A percentile compares a stretch with the other conserved stretches of the same genome.
Conservation (phyloP, 64 coral and sea anemone species). For the Porites lutea region DNA sequence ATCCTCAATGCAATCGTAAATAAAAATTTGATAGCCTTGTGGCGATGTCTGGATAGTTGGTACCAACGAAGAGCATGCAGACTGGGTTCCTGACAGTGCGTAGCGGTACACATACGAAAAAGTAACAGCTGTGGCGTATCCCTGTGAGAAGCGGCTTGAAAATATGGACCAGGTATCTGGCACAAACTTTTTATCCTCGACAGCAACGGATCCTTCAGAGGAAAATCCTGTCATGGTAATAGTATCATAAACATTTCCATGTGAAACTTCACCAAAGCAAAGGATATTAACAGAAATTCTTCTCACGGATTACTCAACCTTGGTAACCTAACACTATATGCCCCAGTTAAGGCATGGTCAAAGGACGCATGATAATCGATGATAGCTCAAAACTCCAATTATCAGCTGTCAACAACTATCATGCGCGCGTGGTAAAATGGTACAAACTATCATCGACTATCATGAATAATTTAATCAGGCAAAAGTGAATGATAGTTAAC, state of each 20-base stretch:
- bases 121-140: not conserved
- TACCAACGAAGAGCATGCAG: constrained; percentile 4
- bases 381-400: not conserved
- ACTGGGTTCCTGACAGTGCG: not conserved
- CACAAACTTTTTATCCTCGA: too few species aligned
- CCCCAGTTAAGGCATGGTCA: not conserved
- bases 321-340: not conserved
- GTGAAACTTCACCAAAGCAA: not conserved
- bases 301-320: not conserved
- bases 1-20: constrained; percentile 41
- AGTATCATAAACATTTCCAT: constrained; percentile 3
- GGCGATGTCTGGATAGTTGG: constrained; percentile 27
- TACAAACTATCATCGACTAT: too few species aligned
- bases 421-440: too few species aligned
- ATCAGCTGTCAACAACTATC: not conserved
- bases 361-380: not conserved
- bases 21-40: constrained; percentile 17
- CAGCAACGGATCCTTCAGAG: not conserved
- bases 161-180: not conserved
- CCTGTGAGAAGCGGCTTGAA: not conserved
- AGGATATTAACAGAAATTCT: too few species aligned
- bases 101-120: not conserved
- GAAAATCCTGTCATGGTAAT: not conserved
- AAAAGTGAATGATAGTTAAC: too few species aligned
- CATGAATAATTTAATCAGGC: too few species aligned